phyloP scores from a whole-genome alignment of 2,797 vertebrate species.

The Thaleichthys pacificus region DNA sequence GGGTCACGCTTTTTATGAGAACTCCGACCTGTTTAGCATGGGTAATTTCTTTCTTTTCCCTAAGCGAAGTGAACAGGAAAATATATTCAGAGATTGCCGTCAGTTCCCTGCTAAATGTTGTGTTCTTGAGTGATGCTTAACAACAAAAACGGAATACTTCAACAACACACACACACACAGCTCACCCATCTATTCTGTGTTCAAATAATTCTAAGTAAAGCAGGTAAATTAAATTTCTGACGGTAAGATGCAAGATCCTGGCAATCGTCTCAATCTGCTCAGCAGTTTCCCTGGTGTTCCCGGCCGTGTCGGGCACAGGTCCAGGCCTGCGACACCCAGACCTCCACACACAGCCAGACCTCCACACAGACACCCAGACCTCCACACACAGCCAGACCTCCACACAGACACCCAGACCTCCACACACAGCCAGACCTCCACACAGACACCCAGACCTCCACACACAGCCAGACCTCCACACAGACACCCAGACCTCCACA shows the following conservation, averaged over 20 bases:
- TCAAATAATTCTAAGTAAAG: conserved; percentile 48
- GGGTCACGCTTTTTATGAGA: conserved; percentile 66
- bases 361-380: too few relatives aligned
- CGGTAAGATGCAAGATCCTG: conserved; percentile 53
- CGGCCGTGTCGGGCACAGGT: conserved; percentile 54
- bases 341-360: too few relatives aligned
- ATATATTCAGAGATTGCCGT: conserved; percentile 32
- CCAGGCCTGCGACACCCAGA: conserved; percentile 31
- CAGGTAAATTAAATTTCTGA: conserved; percentile 66
- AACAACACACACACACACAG: not conserved
- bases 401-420: too few relatives aligned
- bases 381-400: too few relatives aligned
- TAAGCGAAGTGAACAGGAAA: conserved; percentile 41
- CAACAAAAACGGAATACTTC: not conserved
- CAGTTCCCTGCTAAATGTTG: conserved; percentile 14
- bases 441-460: too few relatives aligned
- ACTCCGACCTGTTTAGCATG: conserved; percentile 61
- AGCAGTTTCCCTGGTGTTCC: conserved; percentile 54
- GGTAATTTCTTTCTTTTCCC: conserved; percentile 54
- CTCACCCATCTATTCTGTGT: conserved; percentile 38
- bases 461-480: too few relatives aligned
- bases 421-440: too few relatives aligned
- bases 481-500: too few relatives aligned
- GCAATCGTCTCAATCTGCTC: conserved; percentile 59
- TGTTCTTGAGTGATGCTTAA: conserved; percentile 25